A percentile compares a stretch with the other conserved stretches of the same genome.
phyloP scores from a whole-genome alignment of 37 sponge, comb jelly and placozoan genomes.

The Aplysina aerophoba region DNA sequence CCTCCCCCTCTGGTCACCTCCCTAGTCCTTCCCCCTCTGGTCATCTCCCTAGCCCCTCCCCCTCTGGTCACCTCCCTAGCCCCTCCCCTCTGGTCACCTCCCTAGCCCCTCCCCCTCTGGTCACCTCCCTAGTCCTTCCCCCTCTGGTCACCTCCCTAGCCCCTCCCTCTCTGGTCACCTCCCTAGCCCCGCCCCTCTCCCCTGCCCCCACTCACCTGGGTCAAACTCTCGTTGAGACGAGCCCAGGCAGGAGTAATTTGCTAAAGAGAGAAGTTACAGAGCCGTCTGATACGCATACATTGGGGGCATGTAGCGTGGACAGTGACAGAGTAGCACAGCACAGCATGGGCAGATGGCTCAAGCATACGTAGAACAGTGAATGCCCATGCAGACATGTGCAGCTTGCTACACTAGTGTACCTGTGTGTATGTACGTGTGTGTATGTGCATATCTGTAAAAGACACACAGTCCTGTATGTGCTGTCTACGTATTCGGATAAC shows the following conservation, averaged over 20 bases:
- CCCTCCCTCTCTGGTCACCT: too few species aligned
- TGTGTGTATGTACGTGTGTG: not conserved
- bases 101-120: too few species aligned
- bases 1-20: too few species aligned
- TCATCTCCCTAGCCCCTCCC: too few species aligned
- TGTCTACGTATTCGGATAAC: not conserved
- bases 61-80: too few species aligned
- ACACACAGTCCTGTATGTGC: not conserved
- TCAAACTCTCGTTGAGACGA: not conserved
- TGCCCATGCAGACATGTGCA: not conserved
- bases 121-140: not conserved
- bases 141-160: not conserved
- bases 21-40: too few species aligned
- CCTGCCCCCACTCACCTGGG: not conserved
- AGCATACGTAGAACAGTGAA: not conserved
- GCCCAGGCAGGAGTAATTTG: constrained; percentile 27
- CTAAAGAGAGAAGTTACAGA: not conserved
- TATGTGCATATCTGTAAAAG: not conserved
- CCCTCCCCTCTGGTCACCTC: too few species aligned
- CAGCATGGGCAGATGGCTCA: not conserved
- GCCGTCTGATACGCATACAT: too few species aligned
- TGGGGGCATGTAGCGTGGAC: not conserved
- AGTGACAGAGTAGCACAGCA: not conserved
- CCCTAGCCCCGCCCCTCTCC: too few species aligned
- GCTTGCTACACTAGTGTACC: too few species aligned